Percentiles rank a stretch among this genome's conserved stretches.
Evolutionary conservation across 2,113 vertebrate species (phyloP).

Genomic region (Brachyhypopomus occidentalis): DNA sequence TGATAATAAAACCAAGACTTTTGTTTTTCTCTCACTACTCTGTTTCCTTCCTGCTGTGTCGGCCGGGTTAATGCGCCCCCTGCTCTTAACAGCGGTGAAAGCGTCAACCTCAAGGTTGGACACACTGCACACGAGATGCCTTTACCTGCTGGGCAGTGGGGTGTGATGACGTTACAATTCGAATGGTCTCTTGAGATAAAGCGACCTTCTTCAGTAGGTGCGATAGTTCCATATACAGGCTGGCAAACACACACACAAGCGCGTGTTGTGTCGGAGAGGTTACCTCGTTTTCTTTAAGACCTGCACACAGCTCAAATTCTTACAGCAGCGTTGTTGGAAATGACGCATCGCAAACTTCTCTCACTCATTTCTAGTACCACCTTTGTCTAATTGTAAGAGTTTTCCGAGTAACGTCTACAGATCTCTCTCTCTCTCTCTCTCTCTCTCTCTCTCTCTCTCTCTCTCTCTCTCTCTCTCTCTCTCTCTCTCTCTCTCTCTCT

Average conservation of each 20-base stretch:
- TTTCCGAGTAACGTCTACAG: no score
- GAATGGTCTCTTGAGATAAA: not conserved
- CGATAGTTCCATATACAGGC: no score
- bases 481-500: constrained; percentile 4
- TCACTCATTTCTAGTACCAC: no score
- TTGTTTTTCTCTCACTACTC: constrained; percentile 63
- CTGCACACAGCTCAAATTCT: no score
- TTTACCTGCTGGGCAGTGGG: constrained; percentile 4
- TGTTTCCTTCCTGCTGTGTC: constrained; percentile 46
- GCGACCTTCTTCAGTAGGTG: not conserved
- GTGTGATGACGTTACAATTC: not conserved
- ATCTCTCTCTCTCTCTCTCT: not conserved
- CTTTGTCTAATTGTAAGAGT: no score
- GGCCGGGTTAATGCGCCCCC: constrained; percentile 13
- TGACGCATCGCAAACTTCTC: no score
- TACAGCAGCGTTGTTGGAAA: no score
- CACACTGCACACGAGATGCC: not conserved
- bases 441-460: no score
- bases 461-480: not conserved
- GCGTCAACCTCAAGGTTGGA: constrained; percentile 23
- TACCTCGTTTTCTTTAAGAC: no score
- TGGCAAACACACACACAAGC: no score
- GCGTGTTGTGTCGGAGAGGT: no score
- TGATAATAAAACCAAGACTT: constrained; percentile 71
- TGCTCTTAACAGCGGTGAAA: constrained; percentile 23